These are phyloP conservation scores for Taenioides sp. DNA, from an alignment of 2,797 vertebrate genomes.

Conservation along the genomic window DNA sequence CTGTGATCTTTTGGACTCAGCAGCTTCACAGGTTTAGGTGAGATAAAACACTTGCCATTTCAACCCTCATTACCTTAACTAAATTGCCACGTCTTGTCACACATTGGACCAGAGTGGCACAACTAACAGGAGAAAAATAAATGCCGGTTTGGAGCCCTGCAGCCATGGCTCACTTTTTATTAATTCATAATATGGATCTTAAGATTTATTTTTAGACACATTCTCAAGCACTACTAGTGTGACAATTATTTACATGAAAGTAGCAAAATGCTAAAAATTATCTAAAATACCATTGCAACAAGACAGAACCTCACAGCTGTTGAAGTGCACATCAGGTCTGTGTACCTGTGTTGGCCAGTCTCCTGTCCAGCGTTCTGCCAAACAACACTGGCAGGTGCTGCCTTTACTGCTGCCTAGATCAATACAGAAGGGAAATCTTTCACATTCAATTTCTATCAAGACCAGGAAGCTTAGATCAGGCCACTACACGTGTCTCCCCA, in stretches of 20 bases:
- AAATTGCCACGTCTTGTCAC: too few species aligned
- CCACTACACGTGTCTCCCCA: slow-evolving; percentile 7
- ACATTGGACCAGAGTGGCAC: too few species aligned
- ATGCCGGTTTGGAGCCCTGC: not conserved
- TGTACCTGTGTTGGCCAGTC: slow-evolving; percentile 25
- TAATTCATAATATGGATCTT: not conserved
- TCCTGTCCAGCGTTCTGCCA: slow-evolving; percentile 49
- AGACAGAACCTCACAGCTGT: not conserved
- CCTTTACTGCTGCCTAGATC: slow-evolving; percentile 54
- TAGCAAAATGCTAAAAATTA: not conserved
- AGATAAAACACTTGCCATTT: not conserved
- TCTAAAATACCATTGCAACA: not conserved
- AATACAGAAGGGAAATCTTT: slow-evolving; percentile 64
- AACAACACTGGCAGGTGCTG: slow-evolving; percentile 38
- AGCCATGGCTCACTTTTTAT: not conserved
- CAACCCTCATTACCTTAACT: too few species aligned
- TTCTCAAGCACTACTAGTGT: not conserved
- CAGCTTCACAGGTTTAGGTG: not conserved
- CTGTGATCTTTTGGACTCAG: not conserved
- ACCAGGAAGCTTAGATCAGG: slow-evolving; percentile 34
- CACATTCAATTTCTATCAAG: slow-evolving; percentile 55
- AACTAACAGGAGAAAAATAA: not conserved
- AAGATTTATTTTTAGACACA: not conserved
- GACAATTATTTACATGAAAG: not conserved
- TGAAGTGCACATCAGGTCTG: slow-evolving; percentile 30